These are phyloP conservation scores for Rhagonycha lutea DNA, from an alignment of 2,888 invertebrate genomes.

Conservation along the genomic window DNA sequence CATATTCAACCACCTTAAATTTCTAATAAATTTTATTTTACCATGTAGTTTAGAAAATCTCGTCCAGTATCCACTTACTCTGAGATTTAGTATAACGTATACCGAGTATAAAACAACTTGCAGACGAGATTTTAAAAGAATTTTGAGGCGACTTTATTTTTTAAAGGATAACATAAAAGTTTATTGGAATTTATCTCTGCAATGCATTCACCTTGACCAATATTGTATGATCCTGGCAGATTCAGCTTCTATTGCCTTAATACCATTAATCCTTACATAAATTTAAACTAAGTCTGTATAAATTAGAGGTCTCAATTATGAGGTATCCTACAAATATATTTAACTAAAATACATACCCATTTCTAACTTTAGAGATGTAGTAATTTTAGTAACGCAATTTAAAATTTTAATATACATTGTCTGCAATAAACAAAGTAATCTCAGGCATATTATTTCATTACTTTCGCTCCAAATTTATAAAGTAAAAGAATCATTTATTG, in stretches of 20 bases:
- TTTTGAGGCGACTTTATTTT: neutral
- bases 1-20: neutral
- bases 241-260: neutral
- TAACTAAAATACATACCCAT: neutral
- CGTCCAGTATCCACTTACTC: neutral
- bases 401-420: neutral
- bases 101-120: neutral
- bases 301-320: neutral
- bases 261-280: neutral
- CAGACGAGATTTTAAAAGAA: neutral
- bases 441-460: no score
- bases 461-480: no score
- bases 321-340: neutral
- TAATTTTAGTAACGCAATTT: neutral
- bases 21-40: neutral
- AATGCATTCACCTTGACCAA: neutral
- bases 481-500: no score
- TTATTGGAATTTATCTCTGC: neutral
- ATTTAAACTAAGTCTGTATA: neutral
- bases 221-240: neutral
- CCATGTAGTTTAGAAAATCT: neutral
- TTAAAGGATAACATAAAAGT: neutral
- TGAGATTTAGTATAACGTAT: neutral
- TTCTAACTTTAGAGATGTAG: neutral
- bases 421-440: no score